phyloP scores from a whole-genome alignment of 2,797 vertebrate genomes.

The Manis crassicaudata region DNA sequence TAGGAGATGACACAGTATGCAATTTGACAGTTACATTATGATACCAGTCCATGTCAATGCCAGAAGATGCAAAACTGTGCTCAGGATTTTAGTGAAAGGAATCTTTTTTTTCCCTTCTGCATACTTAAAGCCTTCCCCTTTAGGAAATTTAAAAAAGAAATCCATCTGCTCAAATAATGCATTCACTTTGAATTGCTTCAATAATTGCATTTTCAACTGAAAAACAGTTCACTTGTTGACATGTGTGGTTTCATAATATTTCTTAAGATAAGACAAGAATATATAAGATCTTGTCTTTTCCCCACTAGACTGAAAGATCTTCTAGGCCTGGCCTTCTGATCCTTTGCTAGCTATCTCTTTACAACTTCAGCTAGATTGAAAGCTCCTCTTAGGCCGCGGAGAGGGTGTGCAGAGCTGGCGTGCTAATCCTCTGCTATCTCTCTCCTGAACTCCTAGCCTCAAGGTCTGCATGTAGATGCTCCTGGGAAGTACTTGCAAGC shows the following conservation, averaged over 20 bases:
- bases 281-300: constrained; percentile 10
- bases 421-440: background rate
- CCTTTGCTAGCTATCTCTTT: background rate
- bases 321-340: background rate
- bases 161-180: background rate
- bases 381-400: background rate
- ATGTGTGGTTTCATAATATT: constrained; percentile 31
- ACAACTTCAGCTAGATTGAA: background rate
- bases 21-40: background rate
- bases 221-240: constrained; percentile 27
- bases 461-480: background rate
- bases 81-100: background rate
- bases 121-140: background rate
- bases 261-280: constrained; percentile 3
- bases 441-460: background rate
- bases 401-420: background rate
- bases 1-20: background rate
- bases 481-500: background rate
- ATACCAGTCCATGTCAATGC: background rate
- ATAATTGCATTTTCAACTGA: constrained; percentile 32
- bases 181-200: constrained; percentile 53
- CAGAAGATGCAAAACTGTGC: background rate
- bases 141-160: background rate
- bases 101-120: background rate
- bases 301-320: background rate